Evolutionary conservation across 2,888 invertebrate species (phyloP).

Genomic region (Agonopterix subpropinquella): DNA sequence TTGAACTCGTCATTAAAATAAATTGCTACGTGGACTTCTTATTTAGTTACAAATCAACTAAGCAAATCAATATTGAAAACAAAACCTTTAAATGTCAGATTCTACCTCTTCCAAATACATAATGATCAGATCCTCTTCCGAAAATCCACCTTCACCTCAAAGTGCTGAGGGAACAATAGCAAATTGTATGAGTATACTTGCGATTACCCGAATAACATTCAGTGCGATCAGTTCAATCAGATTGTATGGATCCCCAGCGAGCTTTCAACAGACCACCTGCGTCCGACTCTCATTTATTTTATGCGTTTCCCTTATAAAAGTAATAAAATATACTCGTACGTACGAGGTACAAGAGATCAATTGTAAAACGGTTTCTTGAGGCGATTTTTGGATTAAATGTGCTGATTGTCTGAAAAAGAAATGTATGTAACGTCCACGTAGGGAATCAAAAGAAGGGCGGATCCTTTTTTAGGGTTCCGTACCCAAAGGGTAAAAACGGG

Average conservation of each 20-base stretch:
- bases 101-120: too few species aligned
- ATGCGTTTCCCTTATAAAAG: constrained; percentile 13
- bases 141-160: background rate
- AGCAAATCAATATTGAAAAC: too few species aligned
- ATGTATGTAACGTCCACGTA: too few species aligned
- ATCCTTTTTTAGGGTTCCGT: too few species aligned
- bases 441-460: too few species aligned
- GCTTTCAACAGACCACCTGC: constrained; percentile 16
- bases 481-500: too few species aligned
- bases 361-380: constrained; percentile 5
- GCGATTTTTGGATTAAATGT: background rate
- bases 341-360: constrained; percentile 8
- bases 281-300: constrained; percentile 20
- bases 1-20: too few species aligned
- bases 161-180: constrained; percentile 3
- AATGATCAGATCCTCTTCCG: too few species aligned
- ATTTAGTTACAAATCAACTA: too few species aligned
- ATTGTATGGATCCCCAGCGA: constrained; percentile 12
- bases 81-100: too few species aligned
- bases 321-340: constrained; percentile 1
- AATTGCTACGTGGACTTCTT: too few species aligned
- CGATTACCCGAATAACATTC: constrained; percentile 13
- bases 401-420: too few species aligned
- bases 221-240: constrained; percentile 20
- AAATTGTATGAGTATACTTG: background rate